These are phyloP conservation scores for Polylopha cassiicola DNA, from an alignment of 2,888 invertebrate genomes.

Conservation along the genomic window DNA sequence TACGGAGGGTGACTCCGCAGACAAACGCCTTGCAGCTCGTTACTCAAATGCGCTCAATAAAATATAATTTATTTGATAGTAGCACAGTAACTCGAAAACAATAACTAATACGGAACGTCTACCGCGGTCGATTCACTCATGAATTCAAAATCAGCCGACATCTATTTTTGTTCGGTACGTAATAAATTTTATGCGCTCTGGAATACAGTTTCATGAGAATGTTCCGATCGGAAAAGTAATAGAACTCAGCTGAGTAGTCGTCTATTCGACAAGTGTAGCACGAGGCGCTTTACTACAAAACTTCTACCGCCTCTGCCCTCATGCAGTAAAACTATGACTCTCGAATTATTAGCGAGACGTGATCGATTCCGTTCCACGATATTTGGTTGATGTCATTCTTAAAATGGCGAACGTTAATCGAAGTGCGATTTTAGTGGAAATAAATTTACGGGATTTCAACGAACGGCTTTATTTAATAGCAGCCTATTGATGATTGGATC, in stretches of 20 bases:
- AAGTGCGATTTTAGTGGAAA: neutral
- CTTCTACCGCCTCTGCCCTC: constrained; percentile 29
- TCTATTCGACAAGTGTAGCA: constrained; percentile 34
- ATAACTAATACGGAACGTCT: constrained; percentile 6
- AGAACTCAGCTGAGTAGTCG: constrained; percentile 30
- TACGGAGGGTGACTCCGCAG: constrained; percentile 1
- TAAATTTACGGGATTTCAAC: neutral
- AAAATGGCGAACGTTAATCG: constrained; percentile 1
- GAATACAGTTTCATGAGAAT: constrained; percentile 35
- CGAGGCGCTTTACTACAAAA: constrained; percentile 34
- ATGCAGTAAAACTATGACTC: constrained; percentile 31
- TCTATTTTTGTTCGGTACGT: constrained; percentile 37
- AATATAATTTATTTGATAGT: constrained; percentile 14
- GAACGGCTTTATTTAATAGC: neutral
- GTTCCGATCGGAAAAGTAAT: constrained; percentile 30
- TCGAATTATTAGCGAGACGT: constrained; percentile 27
- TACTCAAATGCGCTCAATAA: constrained; percentile 11
- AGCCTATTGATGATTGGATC: too few relatives aligned
- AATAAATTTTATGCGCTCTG: constrained; percentile 41
- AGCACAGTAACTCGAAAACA: constrained; percentile 13
- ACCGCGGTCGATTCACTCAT: constrained; percentile 19
- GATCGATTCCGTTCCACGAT: constrained; percentile 27
- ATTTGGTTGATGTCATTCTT: constrained; percentile 2
- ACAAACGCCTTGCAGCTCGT: constrained; percentile 4
- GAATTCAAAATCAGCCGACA: constrained; percentile 30